These are phyloP conservation scores for Damaliscus lunatus DNA, from an alignment of 2,113 vertebrate genomes.

Conservation along the genomic window DNA sequence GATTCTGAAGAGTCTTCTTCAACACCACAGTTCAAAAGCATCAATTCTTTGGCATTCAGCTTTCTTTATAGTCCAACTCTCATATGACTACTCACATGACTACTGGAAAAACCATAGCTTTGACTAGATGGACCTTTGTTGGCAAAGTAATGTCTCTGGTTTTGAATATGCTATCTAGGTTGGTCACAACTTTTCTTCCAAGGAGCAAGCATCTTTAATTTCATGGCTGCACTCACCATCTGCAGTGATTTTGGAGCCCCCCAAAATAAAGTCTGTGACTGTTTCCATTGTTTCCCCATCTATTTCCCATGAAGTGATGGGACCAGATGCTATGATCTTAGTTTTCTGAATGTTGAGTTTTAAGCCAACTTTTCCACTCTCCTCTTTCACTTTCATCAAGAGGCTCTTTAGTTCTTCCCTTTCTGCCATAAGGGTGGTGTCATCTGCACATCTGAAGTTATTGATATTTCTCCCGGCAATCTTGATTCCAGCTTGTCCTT, in stretches of 20 bases:
- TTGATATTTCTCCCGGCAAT: background rate
- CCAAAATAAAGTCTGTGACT: background rate
- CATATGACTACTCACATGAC: background rate
- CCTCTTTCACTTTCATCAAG: background rate
- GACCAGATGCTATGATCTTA: background rate
- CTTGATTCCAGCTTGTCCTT: background rate
- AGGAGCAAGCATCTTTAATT: background rate
- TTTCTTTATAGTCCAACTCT: background rate
- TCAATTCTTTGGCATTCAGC: background rate
- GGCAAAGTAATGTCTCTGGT: background rate
- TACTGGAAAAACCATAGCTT: background rate
- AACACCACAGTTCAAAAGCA: background rate
- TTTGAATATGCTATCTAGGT: background rate
- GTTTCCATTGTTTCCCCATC: background rate
- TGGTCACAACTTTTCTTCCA: background rate
- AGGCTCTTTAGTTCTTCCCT: background rate
- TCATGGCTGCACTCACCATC: background rate
- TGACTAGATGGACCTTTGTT: background rate
- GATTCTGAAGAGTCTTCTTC: background rate
- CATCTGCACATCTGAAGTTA: background rate
- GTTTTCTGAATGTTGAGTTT: background rate
- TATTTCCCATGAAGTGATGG: background rate
- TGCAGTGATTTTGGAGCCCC: background rate
- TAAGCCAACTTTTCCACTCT: background rate
- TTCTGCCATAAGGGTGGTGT: background rate